Base-by-base conservation (phyloP, 2,113 vertebrate genomes). In the Seriola aureovittata region DNA sequence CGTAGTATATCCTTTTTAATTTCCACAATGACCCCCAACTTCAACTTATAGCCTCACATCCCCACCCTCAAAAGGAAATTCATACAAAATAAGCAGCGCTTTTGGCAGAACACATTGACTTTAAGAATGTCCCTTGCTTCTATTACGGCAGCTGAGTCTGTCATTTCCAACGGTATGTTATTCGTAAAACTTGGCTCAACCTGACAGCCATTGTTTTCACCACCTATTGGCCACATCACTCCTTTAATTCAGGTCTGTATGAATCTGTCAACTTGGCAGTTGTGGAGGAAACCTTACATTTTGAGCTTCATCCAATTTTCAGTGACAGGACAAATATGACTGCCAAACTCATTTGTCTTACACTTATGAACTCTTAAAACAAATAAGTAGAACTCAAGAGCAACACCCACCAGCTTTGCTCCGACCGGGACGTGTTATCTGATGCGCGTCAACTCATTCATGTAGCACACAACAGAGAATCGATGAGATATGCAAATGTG, bases 211-310 rank as follows among this genome's bases (percentile, higher is more conserved):
- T 64, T 76, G 80, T 80, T 69, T 68, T 57, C 65, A 52, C 42
- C 34, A 17, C 14, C 79, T 52, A 69, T 10, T 29, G 55, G 8
- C 62, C 60, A 50, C 63, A 72, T 84, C 21, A 70, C 36, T 52
- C 19, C 19, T 55, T 62, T 10, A 32, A 21, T 44, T 4, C 23
- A 55, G 55, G 36, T 52, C 59, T 2, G 12, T 23, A 34, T 34
- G 34, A 62, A 44, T 13, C 11, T 48, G 50, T 48, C 50, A 58
- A 38, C 34, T 76, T 75, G 17, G 81, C 77, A 58, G 25, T 1
- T 14, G 55, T 42, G 54, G 38, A 75, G 36, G 60, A 80, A 75
- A 71, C 21, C 3, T 7, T 50, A 21, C 29, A 78, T 73, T 78
- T 12, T 81, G 50, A 54, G 42, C 42, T 59, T 19, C 36, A 32